Conservation (phyloP, 2,113 vertebrate species). For the Hippopotamus amphibius region DNA sequence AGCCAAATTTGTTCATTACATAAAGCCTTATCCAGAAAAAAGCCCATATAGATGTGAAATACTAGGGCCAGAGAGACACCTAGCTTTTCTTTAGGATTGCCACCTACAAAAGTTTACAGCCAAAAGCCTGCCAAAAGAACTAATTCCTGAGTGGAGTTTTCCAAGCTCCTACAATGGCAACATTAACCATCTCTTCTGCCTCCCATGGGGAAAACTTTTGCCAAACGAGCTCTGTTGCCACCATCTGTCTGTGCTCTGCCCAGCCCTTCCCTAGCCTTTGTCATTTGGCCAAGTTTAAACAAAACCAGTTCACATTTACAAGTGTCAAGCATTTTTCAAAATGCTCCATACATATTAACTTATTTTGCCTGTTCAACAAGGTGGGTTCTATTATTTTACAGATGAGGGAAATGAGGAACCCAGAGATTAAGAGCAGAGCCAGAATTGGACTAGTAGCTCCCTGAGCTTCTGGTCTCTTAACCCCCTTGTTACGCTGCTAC, state of each 20-base stretch:
- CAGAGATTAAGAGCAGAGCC: background rate
- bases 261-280: conserved; percentile 30
- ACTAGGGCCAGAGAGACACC: background rate
- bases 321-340: conserved; percentile 49
- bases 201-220: background rate
- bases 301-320: background rate
- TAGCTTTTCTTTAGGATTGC: conserved; percentile 3
- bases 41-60: background rate
- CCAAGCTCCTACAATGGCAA: conserved; percentile 38
- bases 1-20: background rate
- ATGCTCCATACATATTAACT: background rate
- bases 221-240: conserved; percentile 51
- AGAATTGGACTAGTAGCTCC: background rate
- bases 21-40: background rate
- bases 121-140: background rate
- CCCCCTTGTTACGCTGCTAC: background rate
- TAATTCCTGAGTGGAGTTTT: conserved; percentile 72
- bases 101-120: background rate
- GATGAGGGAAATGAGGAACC: background rate
- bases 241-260: conserved; percentile 30
- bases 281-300: conserved; percentile 63
- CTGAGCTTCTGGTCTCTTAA: background rate
- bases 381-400: background rate
- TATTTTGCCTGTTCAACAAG: background rate
- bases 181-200: conserved; percentile 45